Evolutionary conservation across 2,888 invertebrate genomes (phyloP).

Genomic region (Germaria angustata): DNA sequence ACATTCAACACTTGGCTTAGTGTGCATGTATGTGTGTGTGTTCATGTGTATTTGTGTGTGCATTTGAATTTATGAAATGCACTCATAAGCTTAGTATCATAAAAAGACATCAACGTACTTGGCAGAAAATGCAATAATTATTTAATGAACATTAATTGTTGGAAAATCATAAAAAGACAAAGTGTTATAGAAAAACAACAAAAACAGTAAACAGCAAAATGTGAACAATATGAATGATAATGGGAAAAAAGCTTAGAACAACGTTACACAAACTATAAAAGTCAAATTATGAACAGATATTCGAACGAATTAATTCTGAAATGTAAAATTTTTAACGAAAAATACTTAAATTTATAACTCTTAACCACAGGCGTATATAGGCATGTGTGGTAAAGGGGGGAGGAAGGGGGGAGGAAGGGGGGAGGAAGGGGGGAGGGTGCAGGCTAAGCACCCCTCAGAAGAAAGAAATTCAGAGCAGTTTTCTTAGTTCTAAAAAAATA

Average conservation of each 20-base stretch:
- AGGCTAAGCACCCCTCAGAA: too few species aligned
- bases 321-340: too few species aligned
- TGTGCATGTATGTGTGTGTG: background rate
- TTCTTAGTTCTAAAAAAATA: too few species aligned
- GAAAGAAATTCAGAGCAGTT: too few species aligned
- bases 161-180: background rate
- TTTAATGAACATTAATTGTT: conserved; percentile 52
- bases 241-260: background rate
- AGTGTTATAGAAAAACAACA: background rate
- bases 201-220: background rate
- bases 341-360: too few species aligned
- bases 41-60: too few species aligned
- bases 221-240: background rate
- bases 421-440: too few species aligned
- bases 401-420: too few species aligned
- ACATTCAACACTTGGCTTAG: background rate
- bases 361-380: too few species aligned
- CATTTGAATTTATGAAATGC: background rate
- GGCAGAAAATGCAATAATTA: conserved; percentile 41
- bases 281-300: background rate
- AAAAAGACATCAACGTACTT: conserved; percentile 21
- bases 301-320: background rate
- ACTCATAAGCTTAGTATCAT: conserved; percentile 19
- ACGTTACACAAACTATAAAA: background rate
- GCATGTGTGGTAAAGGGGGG: too few species aligned